A percentile compares a stretch with the other conserved stretches of the same genome.
These are phyloP conservation scores for Orchesellides sinensis DNA, from an alignment of 2,888 invertebrate species.

Conservation along the genomic window DNA sequence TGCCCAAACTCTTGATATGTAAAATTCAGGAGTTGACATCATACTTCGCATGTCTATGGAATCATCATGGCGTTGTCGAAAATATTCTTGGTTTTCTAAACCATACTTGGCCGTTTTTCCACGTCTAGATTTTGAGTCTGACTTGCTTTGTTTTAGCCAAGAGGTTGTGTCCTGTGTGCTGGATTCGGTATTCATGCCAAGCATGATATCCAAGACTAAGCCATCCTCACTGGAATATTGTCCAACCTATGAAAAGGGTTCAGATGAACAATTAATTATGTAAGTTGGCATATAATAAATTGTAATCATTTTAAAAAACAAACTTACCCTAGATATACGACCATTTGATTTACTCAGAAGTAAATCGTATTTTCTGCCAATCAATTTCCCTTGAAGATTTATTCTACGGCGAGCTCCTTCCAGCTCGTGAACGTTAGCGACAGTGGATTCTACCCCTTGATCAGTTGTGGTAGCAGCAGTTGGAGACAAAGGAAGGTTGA, in stretches of 20 bases:
- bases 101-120: slow-evolving; percentile 67
- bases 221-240: slow-evolving; percentile 76
- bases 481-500: slow-evolving; percentile 72
- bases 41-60: slow-evolving; percentile 68
- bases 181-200: slow-evolving; percentile 61
- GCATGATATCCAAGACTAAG: slow-evolving; percentile 75
- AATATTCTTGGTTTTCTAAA: slow-evolving; percentile 51
- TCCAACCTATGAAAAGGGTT: slow-evolving; percentile 74
- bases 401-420: slow-evolving; percentile 73
- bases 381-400: slow-evolving; percentile 73
- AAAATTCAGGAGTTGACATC: slow-evolving; percentile 75
- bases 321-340: slow-evolving; percentile 67
- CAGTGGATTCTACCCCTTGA: slow-evolving; percentile 68
- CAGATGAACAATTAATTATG: neutral
- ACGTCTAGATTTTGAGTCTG: slow-evolving; percentile 37
- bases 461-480: slow-evolving; percentile 21
- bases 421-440: slow-evolving; percentile 72
- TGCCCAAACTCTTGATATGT: slow-evolving; percentile 76
- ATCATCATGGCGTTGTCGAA: slow-evolving; percentile 57
- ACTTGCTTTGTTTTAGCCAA: slow-evolving; percentile 30
- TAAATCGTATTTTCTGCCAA: slow-evolving; percentile 73
- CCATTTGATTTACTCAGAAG: slow-evolving; percentile 69
- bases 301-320: neutral
- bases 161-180: slow-evolving; percentile 34
- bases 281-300: too few species aligned